phyloP scores from a whole-genome alignment of 2,113 vertebrate species.

The Tyto alba region DNA sequence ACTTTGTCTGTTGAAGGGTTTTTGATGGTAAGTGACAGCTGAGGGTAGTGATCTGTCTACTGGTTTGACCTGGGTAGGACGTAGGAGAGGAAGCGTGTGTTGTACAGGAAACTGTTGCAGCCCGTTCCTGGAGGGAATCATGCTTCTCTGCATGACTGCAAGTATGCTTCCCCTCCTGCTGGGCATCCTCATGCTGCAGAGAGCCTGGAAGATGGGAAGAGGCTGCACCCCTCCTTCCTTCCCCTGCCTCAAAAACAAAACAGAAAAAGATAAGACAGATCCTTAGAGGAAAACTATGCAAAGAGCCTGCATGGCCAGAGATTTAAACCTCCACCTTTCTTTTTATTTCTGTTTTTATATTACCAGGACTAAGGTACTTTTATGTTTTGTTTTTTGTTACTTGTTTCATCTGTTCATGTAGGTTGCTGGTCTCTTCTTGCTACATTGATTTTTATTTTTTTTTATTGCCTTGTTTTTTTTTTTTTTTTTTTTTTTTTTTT shows the following conservation, averaged over 20 bases:
- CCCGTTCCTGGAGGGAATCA: neutral
- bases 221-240: neutral
- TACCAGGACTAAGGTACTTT: neutral
- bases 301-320: neutral
- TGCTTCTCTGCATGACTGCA: neutral
- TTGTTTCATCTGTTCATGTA: neutral
- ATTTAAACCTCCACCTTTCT: neutral
- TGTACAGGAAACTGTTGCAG: neutral
- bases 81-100: neutral
- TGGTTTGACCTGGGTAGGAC: neutral
- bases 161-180: neutral
- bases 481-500: neutral
- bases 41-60: neutral
- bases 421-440: neutral
- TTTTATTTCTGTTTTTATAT: neutral
- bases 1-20: neutral
- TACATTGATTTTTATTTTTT: neutral
- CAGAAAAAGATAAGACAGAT: neutral
- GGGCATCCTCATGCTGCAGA: neutral
- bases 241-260: neutral
- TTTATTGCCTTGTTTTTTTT: no score
- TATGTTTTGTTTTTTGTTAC: neutral
- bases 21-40: conserved; percentile 10
- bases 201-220: neutral
- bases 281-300: neutral